Base-by-base conservation (phyloP, 2,113 vertebrate species). In the Cepphus grylle region DNA sequence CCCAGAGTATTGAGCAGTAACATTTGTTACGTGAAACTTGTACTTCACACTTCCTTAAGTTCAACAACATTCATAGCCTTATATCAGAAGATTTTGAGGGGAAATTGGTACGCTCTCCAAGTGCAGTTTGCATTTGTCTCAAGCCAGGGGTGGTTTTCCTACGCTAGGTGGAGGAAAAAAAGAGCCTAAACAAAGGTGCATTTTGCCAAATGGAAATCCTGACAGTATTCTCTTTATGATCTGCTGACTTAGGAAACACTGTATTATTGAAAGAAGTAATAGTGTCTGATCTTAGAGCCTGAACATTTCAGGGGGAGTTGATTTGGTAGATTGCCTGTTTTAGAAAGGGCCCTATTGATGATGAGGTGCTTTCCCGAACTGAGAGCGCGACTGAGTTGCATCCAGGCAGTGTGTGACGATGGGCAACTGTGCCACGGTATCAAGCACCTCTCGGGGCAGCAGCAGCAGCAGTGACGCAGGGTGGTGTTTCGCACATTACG, bases 401-500 rank as follows among this genome's bases (percentile, higher is more conserved):
- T 8, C 17, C 40, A 50, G 61, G 27, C 9, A 1, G 23, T 6
- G 43, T 3, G 2, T 30, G 19, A 20, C 5, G 22, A 19, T 8
- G 59, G 67, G 53, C 36, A 40, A 36, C n/a, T n/a, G 40, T 16
- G 49, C 3, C 2, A 32, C 12, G 25, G 50, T 40, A 18, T 6
- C 6, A 3, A 16, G 12, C 1, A 5, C 11, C 53, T 45, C 18
- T 11, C 2, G 2, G 38, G 42, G 52, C 43, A 43, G 40, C 71
- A 26, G 74, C 63, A 49, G 74, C 63, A 50, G 58, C 36, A n/a
- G 67, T 6, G 12, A 18, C 21, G 50, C 63, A 36, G 45, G 1
- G 0, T 2, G 1, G 15, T 10, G 38, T 66, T 67, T 3, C 23
- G 38, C 72, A 65, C 5, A 5, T 7, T 14, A 6, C 1, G 4